Evolutionary conservation across 1,140 invertebrate genomes (phyloP).

Genomic region (Zeugodacus cucurbitae): DNA sequence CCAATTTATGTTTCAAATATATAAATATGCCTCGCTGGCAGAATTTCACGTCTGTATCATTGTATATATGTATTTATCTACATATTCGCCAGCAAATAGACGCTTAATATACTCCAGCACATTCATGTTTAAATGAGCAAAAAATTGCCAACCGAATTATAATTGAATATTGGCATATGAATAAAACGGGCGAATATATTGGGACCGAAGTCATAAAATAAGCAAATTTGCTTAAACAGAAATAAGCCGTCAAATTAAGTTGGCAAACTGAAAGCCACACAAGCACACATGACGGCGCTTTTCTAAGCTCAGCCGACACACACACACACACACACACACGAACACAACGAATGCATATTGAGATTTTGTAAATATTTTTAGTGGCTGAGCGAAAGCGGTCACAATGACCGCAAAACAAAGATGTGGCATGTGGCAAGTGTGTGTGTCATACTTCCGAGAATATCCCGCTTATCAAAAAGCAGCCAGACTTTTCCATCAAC

Average conservation of each 20-base stretch:
- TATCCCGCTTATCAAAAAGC: slow-evolving; percentile 26
- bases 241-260: background rate
- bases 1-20: too few species aligned
- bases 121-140: background rate
- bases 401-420: background rate
- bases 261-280: background rate
- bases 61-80: too few species aligned
- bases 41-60: too few species aligned
- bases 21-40: too few species aligned
- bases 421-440: too few species aligned
- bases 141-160: background rate
- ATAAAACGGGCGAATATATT: background rate
- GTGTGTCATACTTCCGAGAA: too few species aligned
- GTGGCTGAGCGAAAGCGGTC: background rate
- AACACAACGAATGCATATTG: background rate
- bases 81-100: too few species aligned
- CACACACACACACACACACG: background rate
- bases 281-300: background rate
- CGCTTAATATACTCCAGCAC: background rate
- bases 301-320: background rate
- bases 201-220: background rate
- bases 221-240: slow-evolving; percentile 18
- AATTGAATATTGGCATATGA: background rate
- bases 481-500: background rate
- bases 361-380: background rate